These are phyloP conservation scores for Empidonax traillii DNA, from an alignment of 2,113 vertebrate species.

Conservation along the genomic window DNA sequence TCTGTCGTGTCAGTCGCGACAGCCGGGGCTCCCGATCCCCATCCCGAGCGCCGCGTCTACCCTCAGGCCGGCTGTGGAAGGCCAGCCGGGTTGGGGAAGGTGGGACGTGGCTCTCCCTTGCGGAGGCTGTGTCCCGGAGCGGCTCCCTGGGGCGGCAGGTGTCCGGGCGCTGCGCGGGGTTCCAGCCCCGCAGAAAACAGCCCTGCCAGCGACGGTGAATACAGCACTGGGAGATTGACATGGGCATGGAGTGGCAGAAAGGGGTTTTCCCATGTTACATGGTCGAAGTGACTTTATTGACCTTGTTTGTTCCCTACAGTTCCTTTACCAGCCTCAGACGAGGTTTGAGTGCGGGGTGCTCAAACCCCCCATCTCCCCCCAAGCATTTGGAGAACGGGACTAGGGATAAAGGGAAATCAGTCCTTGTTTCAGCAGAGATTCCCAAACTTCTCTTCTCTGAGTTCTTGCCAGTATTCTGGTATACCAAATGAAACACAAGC, in stretches of 20 bases:
- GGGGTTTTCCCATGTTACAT: fast-evolving
- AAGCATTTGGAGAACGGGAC: background rate
- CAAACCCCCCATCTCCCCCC: background rate
- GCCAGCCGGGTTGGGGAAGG: fast-evolving
- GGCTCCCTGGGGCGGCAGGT: background rate
- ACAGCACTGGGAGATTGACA: fast-evolving
- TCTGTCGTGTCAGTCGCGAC: background rate
- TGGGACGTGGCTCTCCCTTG: fast-evolving
- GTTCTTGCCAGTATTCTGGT: background rate
- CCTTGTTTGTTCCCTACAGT: background rate
- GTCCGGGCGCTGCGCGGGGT: background rate
- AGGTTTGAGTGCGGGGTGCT: background rate
- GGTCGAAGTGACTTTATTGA: background rate
- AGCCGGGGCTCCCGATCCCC: background rate
- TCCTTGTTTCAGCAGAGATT: fast-evolving
- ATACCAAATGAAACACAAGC: fast-evolving
- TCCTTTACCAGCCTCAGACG: background rate
- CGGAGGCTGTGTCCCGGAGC: background rate
- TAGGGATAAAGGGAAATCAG: background rate
- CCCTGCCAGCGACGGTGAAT: fast-evolving
- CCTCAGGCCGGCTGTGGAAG: fast-evolving
- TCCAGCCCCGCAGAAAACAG: background rate
- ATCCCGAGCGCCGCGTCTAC: background rate
- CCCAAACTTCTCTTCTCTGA: background rate
- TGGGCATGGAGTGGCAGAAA: background rate